These are phyloP conservation scores for Hymenochirus boettgeri DNA, from an alignment of 2,113 vertebrate genomes.

Conservation along the genomic window DNA sequence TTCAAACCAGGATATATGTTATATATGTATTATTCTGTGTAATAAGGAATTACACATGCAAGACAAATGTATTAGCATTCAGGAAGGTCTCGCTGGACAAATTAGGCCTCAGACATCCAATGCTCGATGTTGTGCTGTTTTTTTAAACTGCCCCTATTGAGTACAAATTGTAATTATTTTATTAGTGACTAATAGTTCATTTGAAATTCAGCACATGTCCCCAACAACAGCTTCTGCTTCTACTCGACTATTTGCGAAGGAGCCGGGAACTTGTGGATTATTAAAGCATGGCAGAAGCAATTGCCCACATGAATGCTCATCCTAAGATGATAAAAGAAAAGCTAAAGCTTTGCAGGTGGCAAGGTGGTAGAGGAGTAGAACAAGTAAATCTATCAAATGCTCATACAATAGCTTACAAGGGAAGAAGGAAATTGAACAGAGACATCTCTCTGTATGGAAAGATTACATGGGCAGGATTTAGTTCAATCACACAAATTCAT, in stretches of 20 bases:
- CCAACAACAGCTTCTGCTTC: slow-evolving; percentile 29
- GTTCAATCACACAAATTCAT: slow-evolving; percentile 41
- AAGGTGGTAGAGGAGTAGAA: slow-evolving; percentile 48
- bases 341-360: slow-evolving; percentile 48
- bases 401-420: slow-evolving; percentile 48
- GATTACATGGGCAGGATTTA: slow-evolving; percentile 54
- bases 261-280: slow-evolving; percentile 45
- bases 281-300: slow-evolving; percentile 45
- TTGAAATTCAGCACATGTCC: slow-evolving; percentile 44
- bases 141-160: slow-evolving; percentile 30
- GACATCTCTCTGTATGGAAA: slow-evolving; percentile 47
- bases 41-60: neutral
- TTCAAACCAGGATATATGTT: neutral
- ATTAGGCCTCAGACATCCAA: neutral
- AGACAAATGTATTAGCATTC: neutral
- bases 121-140: slow-evolving; percentile 9
- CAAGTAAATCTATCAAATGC: slow-evolving; percentile 53
- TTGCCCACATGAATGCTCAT: slow-evolving; percentile 34
- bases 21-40: no score
- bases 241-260: slow-evolving; percentile 5
- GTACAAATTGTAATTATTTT: slow-evolving; percentile 42
- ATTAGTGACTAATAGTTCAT: slow-evolving; percentile 47
- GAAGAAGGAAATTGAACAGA: slow-evolving; percentile 50
- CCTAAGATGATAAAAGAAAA: slow-evolving; percentile 31
- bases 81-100: neutral